Evolutionary conservation across 2,888 invertebrate species (phyloP), one percentile per base, ranked within the genome.

Genomic region (Netelia fuscicornis): DNA sequence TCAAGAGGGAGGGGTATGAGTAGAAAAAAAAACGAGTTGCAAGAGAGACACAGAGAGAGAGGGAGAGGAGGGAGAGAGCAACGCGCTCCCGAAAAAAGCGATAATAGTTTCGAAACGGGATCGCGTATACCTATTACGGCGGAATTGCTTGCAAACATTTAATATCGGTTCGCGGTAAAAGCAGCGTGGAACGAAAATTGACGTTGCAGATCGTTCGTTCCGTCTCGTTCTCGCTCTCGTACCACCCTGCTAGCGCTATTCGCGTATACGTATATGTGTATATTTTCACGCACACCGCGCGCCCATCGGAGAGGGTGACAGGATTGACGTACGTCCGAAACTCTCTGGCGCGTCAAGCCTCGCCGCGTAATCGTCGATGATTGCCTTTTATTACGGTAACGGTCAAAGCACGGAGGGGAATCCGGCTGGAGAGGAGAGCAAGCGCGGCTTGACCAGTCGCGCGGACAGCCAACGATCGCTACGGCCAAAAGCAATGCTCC

Each of bases 371-470:
- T 92, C 91, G 91, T 90, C 90, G 91, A 91, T 92, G 92, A 92
- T 92, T 92, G 92, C 91, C 91, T 91, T 92, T 92, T 91, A 92
- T 92, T 92, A 90, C 91, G 85, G 90, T 89, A 91, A 91, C 92
- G 91, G 91, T 91, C 91, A 90, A 91, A 90, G 91, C 90, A 91
- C 89, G 90, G 89, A 88, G 89, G 89, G 91, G 91, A 91, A 92
- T 91, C 90, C 90, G 89, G 89, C 88, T 88, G 86, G 89, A 88
- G 83, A 84, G 74, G 56, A 65, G 72, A 58, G 30, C 71, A 54
- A 86, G 87, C 65, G 64, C 68, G 80, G 76, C 76, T 37, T 81
- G 56, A 68, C 68, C 81, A 42, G 68, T 64, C 68, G 70, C 54
- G 70, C 68, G 78, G 74, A 78, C 10, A 20, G 20, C 62, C 77